Conservation (phyloP, 2,888 invertebrate genomes). For the Hetaerina titia region DNA sequence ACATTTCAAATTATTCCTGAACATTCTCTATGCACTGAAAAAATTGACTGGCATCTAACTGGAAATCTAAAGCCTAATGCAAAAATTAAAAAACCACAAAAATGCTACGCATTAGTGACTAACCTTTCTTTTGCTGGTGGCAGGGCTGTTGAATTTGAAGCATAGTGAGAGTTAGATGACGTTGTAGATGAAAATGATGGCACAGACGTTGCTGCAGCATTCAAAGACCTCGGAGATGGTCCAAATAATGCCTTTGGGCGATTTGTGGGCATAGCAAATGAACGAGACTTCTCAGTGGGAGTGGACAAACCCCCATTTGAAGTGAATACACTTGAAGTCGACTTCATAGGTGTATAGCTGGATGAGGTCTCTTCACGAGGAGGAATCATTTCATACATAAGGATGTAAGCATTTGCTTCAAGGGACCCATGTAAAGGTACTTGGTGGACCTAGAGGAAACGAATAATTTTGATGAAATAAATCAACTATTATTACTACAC, state of each 20-base stretch:
- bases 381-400: constrained; percentile 90
- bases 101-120: neutral
- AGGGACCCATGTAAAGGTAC: constrained; percentile 88
- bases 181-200: constrained; percentile 54
- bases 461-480: constrained; percentile 46
- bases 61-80: neutral
- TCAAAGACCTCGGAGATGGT: neutral
- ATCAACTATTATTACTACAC: no score
- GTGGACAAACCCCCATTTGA: constrained; percentile 42
- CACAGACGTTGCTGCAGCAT: neutral
- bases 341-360: constrained; percentile 73
- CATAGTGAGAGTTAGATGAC: neutral
- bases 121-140: constrained; percentile 69
- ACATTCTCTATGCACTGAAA: no score
- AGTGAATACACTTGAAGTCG: constrained; percentile 69
- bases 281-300: neutral
- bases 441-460: constrained; percentile 80
- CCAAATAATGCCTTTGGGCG: constrained; percentile 12
- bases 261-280: constrained; percentile 30
- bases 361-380: constrained; percentile 70
- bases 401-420: constrained; percentile 93
- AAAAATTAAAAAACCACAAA: neutral
- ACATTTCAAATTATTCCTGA: no score
- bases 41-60: neutral
- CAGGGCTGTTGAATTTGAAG: neutral